These are phyloP conservation scores for Musca domestica DNA, from an alignment of 1,140 invertebrate species.

Conservation along the genomic window DNA sequence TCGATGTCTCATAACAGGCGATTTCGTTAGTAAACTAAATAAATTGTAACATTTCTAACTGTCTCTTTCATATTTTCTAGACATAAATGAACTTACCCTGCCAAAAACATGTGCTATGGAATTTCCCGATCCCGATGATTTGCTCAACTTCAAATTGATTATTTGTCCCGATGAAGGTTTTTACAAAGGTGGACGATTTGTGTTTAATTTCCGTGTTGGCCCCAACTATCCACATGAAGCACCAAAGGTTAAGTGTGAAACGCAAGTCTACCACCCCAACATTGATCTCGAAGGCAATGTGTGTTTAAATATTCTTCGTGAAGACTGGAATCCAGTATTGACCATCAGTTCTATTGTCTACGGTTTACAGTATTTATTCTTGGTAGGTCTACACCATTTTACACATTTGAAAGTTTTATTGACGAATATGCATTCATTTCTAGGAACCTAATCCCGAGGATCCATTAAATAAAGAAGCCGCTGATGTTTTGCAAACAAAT, in stretches of 20 bases:
- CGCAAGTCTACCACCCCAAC: conserved; percentile 92
- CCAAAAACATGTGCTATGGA: conserved; percentile 96
- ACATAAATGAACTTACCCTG: conserved; percentile 96
- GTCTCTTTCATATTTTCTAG: conserved; percentile 74
- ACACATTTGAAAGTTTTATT: not conserved
- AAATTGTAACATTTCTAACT: no score
- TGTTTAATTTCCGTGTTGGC: conserved; percentile 95
- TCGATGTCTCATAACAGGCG: no score
- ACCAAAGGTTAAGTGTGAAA: conserved; percentile 94
- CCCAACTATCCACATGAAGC: conserved; percentile 96
- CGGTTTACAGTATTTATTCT: conserved; percentile 95
- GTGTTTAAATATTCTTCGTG: conserved; percentile 90
- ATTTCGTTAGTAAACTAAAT: no score
- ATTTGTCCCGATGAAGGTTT: conserved; percentile 98
- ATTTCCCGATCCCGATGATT: conserved; percentile 94
- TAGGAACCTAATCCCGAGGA: conserved; percentile 98
- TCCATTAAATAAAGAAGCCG: conserved; percentile 98
- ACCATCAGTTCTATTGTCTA: conserved; percentile 98
- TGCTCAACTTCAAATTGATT: conserved; percentile 93
- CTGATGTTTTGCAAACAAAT: conserved; percentile 93
- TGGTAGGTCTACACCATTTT: conserved; percentile 64
- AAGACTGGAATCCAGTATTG: conserved; percentile 98
- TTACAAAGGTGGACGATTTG: conserved; percentile 89
- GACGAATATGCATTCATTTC: conserved; percentile 10
- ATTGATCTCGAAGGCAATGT: conserved; percentile 95